These are phyloP conservation scores for Lamellibrachia satsuma DNA, from an alignment of 2,888 invertebrate species.

Conservation along the genomic window DNA sequence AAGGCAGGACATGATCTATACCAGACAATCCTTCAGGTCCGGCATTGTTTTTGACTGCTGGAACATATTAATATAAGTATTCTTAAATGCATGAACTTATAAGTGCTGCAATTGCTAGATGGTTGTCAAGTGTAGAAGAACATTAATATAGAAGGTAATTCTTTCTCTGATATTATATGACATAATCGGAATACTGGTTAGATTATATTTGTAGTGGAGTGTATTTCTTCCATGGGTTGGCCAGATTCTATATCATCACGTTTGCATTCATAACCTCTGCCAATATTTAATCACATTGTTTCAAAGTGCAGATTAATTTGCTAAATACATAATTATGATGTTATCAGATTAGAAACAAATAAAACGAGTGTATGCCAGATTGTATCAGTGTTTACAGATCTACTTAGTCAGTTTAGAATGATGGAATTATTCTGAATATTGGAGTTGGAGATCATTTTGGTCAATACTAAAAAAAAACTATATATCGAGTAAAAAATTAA, in stretches of 20 bases:
- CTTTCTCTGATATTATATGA: too few species aligned
- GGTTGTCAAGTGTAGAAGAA: neutral
- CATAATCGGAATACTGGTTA: neutral
- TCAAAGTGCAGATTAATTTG: neutral
- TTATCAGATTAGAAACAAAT: neutral
- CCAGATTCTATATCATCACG: neutral
- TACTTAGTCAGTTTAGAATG: neutral
- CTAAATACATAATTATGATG: neutral
- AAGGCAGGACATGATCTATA: too few species aligned
- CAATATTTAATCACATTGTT: neutral
- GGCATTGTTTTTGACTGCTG: too few species aligned
- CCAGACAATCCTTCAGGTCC: too few species aligned
- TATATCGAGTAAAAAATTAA: too few species aligned
- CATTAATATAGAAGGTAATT: neutral
- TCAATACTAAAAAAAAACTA: too few species aligned
- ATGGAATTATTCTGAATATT: neutral
- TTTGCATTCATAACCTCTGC: neutral
- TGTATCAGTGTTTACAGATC: neutral
- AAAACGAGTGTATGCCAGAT: neutral
- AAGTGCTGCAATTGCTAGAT: neutral
- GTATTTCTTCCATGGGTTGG: neutral
- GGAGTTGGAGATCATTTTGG: neutral
- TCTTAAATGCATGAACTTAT: neutral
- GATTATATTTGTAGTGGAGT: neutral
- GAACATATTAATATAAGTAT: too few species aligned